Percentiles rank a stretch among this genome's conserved stretches.
phyloP scores from a whole-genome alignment of 2,797 vertebrate genomes.

The Psittacula derbiana region DNA sequence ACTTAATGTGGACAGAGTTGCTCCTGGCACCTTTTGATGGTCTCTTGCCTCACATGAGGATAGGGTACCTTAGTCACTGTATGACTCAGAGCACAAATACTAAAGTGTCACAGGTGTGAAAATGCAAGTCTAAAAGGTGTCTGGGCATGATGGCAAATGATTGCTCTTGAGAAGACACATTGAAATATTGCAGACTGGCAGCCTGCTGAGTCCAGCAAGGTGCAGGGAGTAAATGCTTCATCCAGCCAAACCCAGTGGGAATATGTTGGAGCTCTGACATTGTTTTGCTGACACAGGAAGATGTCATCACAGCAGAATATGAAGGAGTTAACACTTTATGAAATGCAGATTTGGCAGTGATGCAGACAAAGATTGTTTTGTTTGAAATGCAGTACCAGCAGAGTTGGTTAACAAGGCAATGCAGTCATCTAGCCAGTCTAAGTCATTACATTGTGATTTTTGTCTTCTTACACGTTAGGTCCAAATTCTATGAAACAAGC shows the following conservation, averaged over 20 bases:
- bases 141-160: background rate
- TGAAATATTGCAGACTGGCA: background rate
- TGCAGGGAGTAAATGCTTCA: background rate
- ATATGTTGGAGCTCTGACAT: background rate
- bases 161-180: slow-evolving; percentile 15
- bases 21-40: background rate
- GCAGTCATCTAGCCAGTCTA: background rate
- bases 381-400: slow-evolving; percentile 16
- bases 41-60: background rate
- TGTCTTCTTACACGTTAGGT: background rate
- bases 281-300: slow-evolving; percentile 49
- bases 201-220: background rate
- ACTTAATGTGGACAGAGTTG: background rate
- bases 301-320: slow-evolving; percentile 37
- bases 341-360: slow-evolving; percentile 29
- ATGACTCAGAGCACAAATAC: background rate
- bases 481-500: background rate
- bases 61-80: background rate
- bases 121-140: background rate
- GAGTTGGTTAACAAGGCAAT: background rate
- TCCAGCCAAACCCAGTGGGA: slow-evolving; percentile 27
- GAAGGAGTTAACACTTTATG: slow-evolving; percentile 52
- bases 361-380: slow-evolving; percentile 21
- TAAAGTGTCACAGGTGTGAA: background rate
- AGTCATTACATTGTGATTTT: background rate